A percentile compares a stretch with the other conserved stretches of the same genome.
phyloP scores from a whole-genome alignment of 2,113 vertebrate species.

The Cariama cristata region DNA sequence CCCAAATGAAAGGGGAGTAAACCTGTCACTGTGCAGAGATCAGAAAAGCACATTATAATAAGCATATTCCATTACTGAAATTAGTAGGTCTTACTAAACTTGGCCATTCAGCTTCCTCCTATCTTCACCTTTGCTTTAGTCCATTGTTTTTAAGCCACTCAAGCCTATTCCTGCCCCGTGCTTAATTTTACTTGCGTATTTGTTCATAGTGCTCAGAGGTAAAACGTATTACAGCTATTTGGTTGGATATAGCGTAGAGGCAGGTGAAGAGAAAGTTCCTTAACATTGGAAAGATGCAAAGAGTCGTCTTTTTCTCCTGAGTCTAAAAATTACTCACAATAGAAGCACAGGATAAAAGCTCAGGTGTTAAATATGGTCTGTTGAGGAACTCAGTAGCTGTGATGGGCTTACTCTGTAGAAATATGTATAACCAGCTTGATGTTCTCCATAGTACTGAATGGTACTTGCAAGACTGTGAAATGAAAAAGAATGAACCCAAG shows the following conservation, averaged over 20 bases:
- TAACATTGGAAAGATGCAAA: background rate
- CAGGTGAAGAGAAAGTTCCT: background rate
- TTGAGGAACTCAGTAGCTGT: background rate
- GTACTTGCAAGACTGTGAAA: background rate
- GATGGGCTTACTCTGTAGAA: background rate
- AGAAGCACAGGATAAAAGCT: background rate
- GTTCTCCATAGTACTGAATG: background rate
- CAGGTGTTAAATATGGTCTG: background rate
- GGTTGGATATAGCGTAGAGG: background rate
- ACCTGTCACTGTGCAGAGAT: background rate
- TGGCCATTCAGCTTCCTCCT: background rate
- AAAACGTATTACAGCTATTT: background rate
- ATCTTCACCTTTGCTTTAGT: background rate
- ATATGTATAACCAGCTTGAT: background rate
- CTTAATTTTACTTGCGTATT: background rate
- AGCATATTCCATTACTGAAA: background rate
- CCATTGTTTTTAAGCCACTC: background rate
- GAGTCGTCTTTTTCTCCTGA: background rate
- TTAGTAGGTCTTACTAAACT: background rate
- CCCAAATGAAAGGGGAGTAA: background rate
- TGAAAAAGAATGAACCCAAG: background rate
- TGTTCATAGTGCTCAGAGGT: background rate
- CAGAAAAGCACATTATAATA: conserved; percentile 9
- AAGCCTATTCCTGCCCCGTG: background rate
- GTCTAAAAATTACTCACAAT: background rate